These are phyloP conservation scores for Tragulus kanchil DNA, from an alignment of 2,113 vertebrate genomes.

Conservation along the genomic window DNA sequence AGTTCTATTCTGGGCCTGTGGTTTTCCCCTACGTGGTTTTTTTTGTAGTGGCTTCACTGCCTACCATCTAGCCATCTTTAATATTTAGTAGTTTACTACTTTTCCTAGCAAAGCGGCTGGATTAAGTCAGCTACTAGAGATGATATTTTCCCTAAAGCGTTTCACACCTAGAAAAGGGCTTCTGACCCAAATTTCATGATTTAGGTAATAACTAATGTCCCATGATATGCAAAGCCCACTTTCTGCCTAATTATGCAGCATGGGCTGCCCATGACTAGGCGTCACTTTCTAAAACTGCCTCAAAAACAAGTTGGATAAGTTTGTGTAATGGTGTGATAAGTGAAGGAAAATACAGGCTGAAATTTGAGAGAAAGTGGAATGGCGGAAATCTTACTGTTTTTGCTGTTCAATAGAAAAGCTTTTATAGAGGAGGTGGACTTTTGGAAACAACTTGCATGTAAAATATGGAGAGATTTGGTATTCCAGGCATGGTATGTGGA, in stretches of 20 bases:
- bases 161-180: background rate
- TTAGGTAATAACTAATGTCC: slow-evolving; percentile 15
- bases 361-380: background rate
- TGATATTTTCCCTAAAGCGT: slow-evolving; percentile 8
- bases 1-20: background rate
- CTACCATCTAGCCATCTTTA: slow-evolving; percentile 60
- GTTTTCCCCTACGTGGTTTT: slow-evolving; percentile 35
- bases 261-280: background rate
- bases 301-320: background rate
- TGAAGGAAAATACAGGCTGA: slow-evolving; percentile 6
- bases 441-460: background rate
- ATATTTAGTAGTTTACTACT: slow-evolving; percentile 55
- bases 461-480: background rate
- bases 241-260: background rate
- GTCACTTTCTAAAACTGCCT: background rate
- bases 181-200: slow-evolving; percentile 36
- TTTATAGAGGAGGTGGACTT: background rate
- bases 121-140: slow-evolving; percentile 42
- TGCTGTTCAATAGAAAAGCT: background rate
- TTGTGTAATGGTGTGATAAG: background rate
- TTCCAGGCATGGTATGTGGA: background rate
- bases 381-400: slow-evolving; percentile 28
- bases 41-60: background rate
- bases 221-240: slow-evolving; percentile 32
- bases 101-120: background rate